Base-by-base conservation (phyloP, 1,140 invertebrate species). In the Macrobrachium rosenbergii region DNA sequence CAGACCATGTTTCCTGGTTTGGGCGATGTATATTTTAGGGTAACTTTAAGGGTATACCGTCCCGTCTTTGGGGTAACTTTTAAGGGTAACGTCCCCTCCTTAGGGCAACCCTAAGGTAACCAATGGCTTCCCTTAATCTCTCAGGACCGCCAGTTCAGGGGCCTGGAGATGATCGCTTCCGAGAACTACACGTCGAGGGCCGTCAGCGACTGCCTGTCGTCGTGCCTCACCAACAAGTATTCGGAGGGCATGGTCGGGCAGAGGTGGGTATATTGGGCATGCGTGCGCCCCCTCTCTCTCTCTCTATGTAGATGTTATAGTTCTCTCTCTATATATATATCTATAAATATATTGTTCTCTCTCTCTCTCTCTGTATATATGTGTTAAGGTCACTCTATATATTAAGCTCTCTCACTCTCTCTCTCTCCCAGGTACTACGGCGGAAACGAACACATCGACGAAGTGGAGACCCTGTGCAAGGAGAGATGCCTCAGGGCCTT, bases 171-270 rank as follows among this genome's bases (percentile, higher is more conserved):
- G 94, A 99, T 99, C 91, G 98, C 98, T 63, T 98, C 97, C 83
- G 98, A 99, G 93, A 99, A 99, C 93, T 99, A 99, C 91, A 98
- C 98, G 59, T 98, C 97, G 17, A 92, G 96, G 62, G 95, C 98
- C 81, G 98, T 99, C 7, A 92, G 98, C 23, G 97, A 99, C 91
- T 96, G 96, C 90, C 92, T 99, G 3, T 95, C 97, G 90, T 98
- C 97, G 43, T 99, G 97, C 92, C 93, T 99, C 64, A 96, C 97
- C 90, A 99, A 99, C 92, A 99, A 99, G 94, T 99, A 99, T 92
- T 99, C 98, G 0, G 98, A 99, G 93, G 98, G 98, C 58, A 94
- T 98, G 91, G 97, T 98, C 60, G 95, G 96, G 82, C 94, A 95
- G 91, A 95, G 96, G 96, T 97, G 92, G 92, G 76, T 60, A n/a